Base-by-base conservation (phyloP, 2,888 invertebrate species). In the Coenonympha glycerion region DNA sequence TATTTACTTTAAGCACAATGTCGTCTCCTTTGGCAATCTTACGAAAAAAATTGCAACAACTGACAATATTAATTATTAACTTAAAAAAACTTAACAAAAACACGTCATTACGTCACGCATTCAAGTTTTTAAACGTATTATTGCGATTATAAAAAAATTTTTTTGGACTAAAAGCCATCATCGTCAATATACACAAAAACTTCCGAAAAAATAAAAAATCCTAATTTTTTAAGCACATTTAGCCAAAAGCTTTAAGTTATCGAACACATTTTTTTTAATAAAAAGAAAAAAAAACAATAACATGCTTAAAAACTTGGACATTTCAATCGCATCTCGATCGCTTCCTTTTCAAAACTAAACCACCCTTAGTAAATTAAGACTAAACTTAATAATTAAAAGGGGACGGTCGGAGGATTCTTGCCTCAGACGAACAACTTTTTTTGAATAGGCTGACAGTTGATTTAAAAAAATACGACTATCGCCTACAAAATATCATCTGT, bases 1-100 rank as follows among this genome's bases (percentile, higher is more conserved):
- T 57, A n/a, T n/a, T n/a, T n/a, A n/a, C n/a, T n/a, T 65, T 64
- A 63, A 73, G 73, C 72, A 75, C 71, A 68, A 68, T 60, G 64
- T 73, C 72, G 63, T 70, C 78, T 74, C 77, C 85, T 85, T 85
- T 86, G 85, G 85, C 85, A 78, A 77, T 76, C 79, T 76, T 79
- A 78, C 60, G 65, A 73, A 73, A 79, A 74, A 72, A 81, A 77
- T 79, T 77, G 81, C 79, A 83, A 81, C 79, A 83, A 80, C 79
- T 77, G 78, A 65, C 61, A 61, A 69, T 56, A 50, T 42, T 52
- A 54, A 48, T n/a, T n/a, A n/a, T 24, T 56, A 60, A 69, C 65
- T 71, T 77, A 79, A 71, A 73, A 77, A 75, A 81, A 84, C 81
- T 80, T 85, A 83, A 82, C 77, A 78, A 79, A 66, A 67, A 60